Percentiles rank a stretch among this genome's conserved stretches.
These are phyloP conservation scores for Chalcis sispes DNA, from an alignment of 2,888 invertebrate genomes.

Conservation along the genomic window DNA sequence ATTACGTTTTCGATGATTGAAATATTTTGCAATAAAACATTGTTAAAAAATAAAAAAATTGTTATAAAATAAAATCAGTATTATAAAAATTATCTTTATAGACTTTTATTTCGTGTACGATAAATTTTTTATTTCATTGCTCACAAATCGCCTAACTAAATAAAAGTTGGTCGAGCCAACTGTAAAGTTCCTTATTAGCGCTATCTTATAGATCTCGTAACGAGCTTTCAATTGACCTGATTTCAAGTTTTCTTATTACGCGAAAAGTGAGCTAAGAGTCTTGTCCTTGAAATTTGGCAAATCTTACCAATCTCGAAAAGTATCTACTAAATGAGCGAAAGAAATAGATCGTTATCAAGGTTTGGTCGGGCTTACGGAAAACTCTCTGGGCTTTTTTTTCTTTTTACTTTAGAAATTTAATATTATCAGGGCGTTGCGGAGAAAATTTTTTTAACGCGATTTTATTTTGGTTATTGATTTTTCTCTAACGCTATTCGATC, in stretches of 20 bases:
- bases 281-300: constrained; percentile 49
- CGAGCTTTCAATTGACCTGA: constrained; percentile 47
- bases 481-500: too few relatives aligned
- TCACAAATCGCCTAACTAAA: too few relatives aligned
- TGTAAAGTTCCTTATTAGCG: constrained; percentile 5
- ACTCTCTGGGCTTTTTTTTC: background rate
- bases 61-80: too few relatives aligned
- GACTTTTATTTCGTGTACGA: too few relatives aligned
- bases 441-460: constrained; percentile 30
- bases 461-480: background rate
- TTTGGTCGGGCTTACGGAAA: constrained; percentile 22
- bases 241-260: constrained; percentile 45
- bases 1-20: too few relatives aligned
- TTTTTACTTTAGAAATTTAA: constrained; percentile 17
- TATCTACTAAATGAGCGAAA: constrained; percentile 33
- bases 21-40: too few relatives aligned
- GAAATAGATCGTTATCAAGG: constrained; percentile 41
- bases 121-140: too few relatives aligned
- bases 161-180: too few relatives aligned
- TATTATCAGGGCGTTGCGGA: constrained; percentile 7
- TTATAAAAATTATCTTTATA: too few relatives aligned
- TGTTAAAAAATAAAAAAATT: too few relatives aligned
- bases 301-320: constrained; percentile 44
- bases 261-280: constrained; percentile 37
- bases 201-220: constrained; percentile 24